These are phyloP conservation scores for Orthonyx spaldingii DNA, from an alignment of 2,113 vertebrate species.

Conservation along the genomic window DNA sequence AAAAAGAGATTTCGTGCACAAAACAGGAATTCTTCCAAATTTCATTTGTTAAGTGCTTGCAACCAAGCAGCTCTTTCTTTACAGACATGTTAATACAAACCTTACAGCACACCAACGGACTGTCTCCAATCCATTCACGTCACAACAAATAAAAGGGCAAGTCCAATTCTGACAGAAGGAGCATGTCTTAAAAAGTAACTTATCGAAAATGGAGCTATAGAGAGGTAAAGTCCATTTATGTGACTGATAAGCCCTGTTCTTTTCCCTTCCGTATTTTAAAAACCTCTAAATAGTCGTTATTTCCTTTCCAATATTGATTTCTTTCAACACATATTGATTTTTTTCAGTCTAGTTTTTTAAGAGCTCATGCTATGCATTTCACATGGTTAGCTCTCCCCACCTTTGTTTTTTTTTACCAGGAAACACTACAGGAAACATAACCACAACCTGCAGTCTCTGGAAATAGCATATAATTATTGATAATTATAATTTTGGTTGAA, in stretches of 20 bases:
- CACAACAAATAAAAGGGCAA: neutral
- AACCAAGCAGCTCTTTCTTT: neutral
- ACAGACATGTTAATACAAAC: neutral
- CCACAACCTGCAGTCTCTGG: neutral
- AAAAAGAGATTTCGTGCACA: neutral
- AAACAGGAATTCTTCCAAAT: neutral
- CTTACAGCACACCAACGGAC: neutral
- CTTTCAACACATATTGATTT: neutral
- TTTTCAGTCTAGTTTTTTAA: neutral
- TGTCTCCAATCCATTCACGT: neutral
- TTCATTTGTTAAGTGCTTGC: neutral
- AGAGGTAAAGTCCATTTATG: neutral
- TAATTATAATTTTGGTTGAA: constrained; percentile 1
- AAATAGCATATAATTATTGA: neutral
- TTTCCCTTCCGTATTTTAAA: neutral
- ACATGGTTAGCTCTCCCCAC: neutral
- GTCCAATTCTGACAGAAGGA: neutral
- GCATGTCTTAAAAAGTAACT: neutral
- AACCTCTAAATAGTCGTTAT: neutral
- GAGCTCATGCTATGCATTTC: neutral
- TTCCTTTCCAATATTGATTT: neutral
- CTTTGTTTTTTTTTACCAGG: neutral
- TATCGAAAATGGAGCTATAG: neutral
- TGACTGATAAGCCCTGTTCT: neutral
- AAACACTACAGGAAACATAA: neutral